phyloP scores from a whole-genome alignment of 2,888 invertebrate genomes.

The Peribatodes rhomboidaria region DNA sequence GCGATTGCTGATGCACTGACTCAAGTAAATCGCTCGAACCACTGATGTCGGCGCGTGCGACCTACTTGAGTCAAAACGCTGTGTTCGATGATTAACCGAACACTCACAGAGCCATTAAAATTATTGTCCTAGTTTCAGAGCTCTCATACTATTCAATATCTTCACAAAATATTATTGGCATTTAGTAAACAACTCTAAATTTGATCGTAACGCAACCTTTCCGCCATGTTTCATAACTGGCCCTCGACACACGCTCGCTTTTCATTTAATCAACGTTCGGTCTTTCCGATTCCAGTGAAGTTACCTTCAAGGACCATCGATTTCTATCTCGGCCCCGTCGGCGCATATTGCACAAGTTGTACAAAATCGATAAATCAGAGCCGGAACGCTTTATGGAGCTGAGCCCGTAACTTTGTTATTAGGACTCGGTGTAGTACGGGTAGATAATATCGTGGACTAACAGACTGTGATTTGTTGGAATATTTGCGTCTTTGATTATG shows the following conservation, averaged over 20 bases:
- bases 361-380: conserved; percentile 67
- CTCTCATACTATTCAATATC: no score
- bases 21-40: no score
- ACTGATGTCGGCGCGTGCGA: no score
- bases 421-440: conserved; percentile 49
- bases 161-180: no score
- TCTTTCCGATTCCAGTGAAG: conserved; percentile 60
- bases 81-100: no score
- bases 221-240: neutral
- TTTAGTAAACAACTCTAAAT: no score
- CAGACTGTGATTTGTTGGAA: conserved; percentile 21
- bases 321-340: conserved; percentile 67
- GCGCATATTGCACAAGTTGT: conserved; percentile 79
- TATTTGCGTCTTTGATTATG: conserved; percentile 22
- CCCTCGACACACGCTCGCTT: neutral
- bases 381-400: conserved; percentile 60
- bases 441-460: conserved; percentile 49
- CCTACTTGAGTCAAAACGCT: no score
- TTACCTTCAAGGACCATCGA: conserved; percentile 78
- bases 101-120: no score
- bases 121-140: no score
- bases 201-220: no score
- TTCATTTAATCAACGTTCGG: conserved; percentile 66
- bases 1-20: no score
- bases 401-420: conserved; percentile 56